Percentiles rank a stretch among this genome's conserved stretches.
These are phyloP conservation scores for Takifugu rubripes DNA, from an alignment of 2,797 vertebrate genomes.

Conservation along the genomic window DNA sequence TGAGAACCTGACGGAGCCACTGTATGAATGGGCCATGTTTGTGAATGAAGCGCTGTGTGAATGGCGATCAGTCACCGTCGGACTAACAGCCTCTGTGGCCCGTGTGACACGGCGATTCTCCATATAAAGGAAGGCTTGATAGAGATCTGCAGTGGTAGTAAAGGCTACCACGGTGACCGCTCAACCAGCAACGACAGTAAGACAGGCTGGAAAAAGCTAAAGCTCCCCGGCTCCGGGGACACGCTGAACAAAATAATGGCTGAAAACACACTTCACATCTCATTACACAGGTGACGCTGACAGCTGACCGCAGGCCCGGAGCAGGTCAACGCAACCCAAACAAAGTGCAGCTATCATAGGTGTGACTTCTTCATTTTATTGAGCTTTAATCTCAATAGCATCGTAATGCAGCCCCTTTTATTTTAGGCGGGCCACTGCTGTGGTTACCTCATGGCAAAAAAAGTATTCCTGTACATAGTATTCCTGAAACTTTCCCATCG, in stretches of 20 bases:
- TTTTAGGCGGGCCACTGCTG: no score
- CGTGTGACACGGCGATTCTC: constrained; percentile 34
- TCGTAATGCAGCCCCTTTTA: no score
- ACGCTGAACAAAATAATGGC: constrained; percentile 53
- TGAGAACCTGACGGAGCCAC: constrained; percentile 27
- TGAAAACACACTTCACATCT: constrained; percentile 72
- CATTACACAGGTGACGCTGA: constrained; percentile 59
- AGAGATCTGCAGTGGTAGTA: constrained; percentile 75
- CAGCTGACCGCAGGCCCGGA: constrained; percentile 29
- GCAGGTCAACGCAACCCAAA: constrained; percentile 13
- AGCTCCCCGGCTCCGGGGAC: constrained; percentile 66
- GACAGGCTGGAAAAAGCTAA: constrained; percentile 54
- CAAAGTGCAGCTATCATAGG: not conserved
- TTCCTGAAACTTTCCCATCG: not conserved
- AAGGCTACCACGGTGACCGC: constrained; percentile 43
- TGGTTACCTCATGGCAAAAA: no score
- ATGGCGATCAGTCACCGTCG: constrained; percentile 42
- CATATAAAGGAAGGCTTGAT: constrained; percentile 64
- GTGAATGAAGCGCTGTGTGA: constrained; percentile 60
- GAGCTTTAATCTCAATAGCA: no score
- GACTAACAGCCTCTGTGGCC: constrained; percentile 41
- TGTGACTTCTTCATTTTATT: no score
- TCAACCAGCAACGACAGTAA: constrained; percentile 67
- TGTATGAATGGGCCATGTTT: constrained; percentile 42
- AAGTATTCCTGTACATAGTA: not conserved